A percentile compares a stretch with the other conserved stretches of the same genome.
Evolutionary conservation across 2,888 invertebrate species (phyloP).

Genomic region (Frankliniella intonsa): DNA sequence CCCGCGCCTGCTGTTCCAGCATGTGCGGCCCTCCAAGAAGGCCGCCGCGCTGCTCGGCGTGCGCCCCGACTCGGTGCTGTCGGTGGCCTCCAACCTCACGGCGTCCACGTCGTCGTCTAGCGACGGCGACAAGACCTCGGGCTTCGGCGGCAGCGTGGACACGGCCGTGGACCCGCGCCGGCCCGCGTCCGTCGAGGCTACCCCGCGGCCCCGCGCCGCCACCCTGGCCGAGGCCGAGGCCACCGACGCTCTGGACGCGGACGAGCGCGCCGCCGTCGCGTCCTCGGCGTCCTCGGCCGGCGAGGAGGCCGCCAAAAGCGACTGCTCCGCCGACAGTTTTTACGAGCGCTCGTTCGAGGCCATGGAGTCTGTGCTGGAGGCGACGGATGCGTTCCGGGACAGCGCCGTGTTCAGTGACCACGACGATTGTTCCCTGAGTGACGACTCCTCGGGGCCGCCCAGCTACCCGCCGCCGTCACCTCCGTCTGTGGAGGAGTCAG

Average conservation of each 20-base stretch:
- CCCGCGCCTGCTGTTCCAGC: slow-evolving; percentile 60
- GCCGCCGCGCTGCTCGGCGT: slow-evolving; percentile 40
- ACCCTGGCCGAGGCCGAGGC: slow-evolving; percentile 38
- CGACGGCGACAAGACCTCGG: slow-evolving; percentile 47
- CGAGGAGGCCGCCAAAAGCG: slow-evolving; percentile 44
- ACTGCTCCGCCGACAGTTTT: slow-evolving; percentile 60
- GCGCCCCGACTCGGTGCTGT: slow-evolving; percentile 50
- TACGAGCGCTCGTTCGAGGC: slow-evolving; percentile 72
- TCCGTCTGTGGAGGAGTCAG: not conserved
- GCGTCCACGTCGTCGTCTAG: slow-evolving; percentile 55
- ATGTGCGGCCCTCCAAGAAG: slow-evolving; percentile 40
- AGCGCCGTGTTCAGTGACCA: slow-evolving; percentile 79
- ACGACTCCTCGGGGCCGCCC: not conserved
- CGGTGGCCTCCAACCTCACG: slow-evolving; percentile 47
- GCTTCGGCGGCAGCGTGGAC: slow-evolving; percentile 37
- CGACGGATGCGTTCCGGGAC: slow-evolving; percentile 69
- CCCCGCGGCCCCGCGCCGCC: slow-evolving; percentile 37
- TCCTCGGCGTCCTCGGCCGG: slow-evolving; percentile 36
- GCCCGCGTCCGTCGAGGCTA: slow-evolving; percentile 31
- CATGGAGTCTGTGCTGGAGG: slow-evolving; percentile 63
- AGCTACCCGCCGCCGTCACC: slow-evolving; percentile 1
- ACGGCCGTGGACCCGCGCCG: slow-evolving; percentile 27
- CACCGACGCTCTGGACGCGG: slow-evolving; percentile 37
- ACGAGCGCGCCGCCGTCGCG: slow-evolving; percentile 38
- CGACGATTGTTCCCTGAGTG: slow-evolving; percentile 50